These are phyloP conservation scores for Hetaerina titia DNA, from an alignment of 2,888 invertebrate genomes.

Conservation along the genomic window DNA sequence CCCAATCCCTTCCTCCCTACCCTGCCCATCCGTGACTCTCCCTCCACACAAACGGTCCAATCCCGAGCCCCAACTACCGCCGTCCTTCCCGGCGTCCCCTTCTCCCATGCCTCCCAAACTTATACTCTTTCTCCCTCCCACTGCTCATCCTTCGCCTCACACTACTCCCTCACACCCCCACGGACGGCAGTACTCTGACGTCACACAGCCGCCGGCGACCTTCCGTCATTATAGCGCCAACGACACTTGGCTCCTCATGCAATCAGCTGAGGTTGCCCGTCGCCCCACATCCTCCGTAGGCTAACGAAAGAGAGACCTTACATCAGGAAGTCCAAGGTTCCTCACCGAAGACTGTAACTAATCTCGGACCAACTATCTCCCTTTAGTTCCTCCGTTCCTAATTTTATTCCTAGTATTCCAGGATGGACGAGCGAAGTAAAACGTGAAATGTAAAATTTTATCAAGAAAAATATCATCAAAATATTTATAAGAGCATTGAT, in stretches of 20 bases:
- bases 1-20: no score
- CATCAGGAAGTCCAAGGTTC: constrained; percentile 7
- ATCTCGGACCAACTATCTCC: background rate
- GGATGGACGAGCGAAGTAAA: no score
- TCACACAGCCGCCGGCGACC: constrained; percentile 41
- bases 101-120: background rate
- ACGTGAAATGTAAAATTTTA: no score
- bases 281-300: background rate
- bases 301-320: constrained; percentile 38
- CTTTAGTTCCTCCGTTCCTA: background rate
- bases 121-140: background rate
- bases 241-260: constrained; percentile 41
- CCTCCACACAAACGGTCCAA: background rate
- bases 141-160: background rate
- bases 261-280: constrained; percentile 48
- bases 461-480: no score
- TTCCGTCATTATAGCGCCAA: constrained; percentile 55
- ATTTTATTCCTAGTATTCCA: no score
- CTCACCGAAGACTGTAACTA: background rate
- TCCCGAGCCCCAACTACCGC: background rate
- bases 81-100: background rate
- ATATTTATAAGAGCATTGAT: no score
- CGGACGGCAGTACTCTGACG: constrained; percentile 48
- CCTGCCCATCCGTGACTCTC: background rate
- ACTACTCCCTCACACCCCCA: constrained; percentile 2